These are phyloP conservation scores for Pterobdella sp. DNA, from an alignment of 2,888 invertebrate species.

Conservation along the genomic window DNA sequence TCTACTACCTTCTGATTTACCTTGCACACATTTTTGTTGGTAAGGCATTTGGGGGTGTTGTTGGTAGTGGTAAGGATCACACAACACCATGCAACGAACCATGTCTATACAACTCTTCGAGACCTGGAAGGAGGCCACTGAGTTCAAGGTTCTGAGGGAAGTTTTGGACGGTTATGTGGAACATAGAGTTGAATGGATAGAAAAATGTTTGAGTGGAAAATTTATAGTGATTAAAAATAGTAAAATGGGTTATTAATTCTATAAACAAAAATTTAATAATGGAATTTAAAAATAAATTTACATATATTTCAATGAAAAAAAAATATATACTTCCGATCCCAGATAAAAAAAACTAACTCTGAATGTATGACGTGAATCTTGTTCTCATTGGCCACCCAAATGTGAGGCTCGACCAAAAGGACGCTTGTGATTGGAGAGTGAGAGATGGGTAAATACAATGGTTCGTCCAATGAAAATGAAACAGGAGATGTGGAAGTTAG, in stretches of 20 bases:
- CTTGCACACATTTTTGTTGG: conserved; percentile 4
- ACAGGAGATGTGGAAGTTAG: conserved; percentile 34
- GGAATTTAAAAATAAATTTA: background rate
- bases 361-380: conserved; percentile 53
- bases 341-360: conserved; percentile 42
- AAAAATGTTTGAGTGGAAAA: background rate
- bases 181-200: background rate
- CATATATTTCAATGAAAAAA: no score
- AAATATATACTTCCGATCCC: background rate
- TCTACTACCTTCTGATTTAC: no score
- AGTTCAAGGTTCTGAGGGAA: conserved; percentile 48
- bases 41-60: background rate
- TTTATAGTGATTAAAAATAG: background rate
- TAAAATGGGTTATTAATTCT: background rate
- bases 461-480: conserved; percentile 42
- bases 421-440: conserved; percentile 53
- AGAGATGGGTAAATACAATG: conserved; percentile 54
- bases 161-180: background rate
- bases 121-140: conserved; percentile 51
- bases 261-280: background rate
- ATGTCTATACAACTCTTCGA: conserved; percentile 54
- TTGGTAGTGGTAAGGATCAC: background rate
- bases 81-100: conserved; percentile 43
- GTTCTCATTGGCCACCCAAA: conserved; percentile 55
- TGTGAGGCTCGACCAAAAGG: conserved; percentile 47